Base-by-base conservation (phyloP, 2,113 vertebrate species). In the Syngnathus floridae region DNA sequence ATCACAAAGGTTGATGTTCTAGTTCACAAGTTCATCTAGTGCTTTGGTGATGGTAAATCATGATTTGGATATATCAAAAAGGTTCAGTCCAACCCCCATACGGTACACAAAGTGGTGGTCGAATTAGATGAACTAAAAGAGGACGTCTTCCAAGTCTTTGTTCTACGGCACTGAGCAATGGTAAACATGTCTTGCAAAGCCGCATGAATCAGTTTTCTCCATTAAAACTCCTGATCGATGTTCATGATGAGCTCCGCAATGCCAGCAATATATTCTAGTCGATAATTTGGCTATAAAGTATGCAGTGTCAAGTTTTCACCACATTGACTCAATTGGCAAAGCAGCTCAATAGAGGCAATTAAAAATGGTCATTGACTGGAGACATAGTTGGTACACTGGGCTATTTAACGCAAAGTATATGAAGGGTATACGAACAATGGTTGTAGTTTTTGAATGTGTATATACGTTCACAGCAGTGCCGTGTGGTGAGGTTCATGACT, bases 211-310 rank as follows among this genome's bases (percentile, higher is more conserved):
- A 2, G 43, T 22, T 52, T 52, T 51, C 19, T 52, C 21, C 21
- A 52, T 52, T 52, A 52, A 52, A 52, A 52, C 49, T 52, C 49
- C 4, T 54, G 21, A 54, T 54, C 26, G 19, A 69, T 36, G 35
- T 13, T 48, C 1, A 16, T 38, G 41, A 36, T 57, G 65, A 70
- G 36, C 8, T 57, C 37, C 17, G 26, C 5, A 35, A 35, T 35
- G 26, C 14, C 13, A 36, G 49, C 14, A 16, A 46, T 46, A 46
- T 46, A 46, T 46, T 46, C 43, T 14, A 46, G 43, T 16, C 14
- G 43, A 46, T 35, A 26, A 57, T 31, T 35, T 16, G 22, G 5
- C 6, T 45, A 17, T 45, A 56, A 1, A 37, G 10, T 62, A 69
- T 41, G 17, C 4, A 12, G 5, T 56, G 52, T 48, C 19, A 63